Conservation (phyloP, 2,888 invertebrate genomes). For the Minunthozetes semirufus region DNA sequence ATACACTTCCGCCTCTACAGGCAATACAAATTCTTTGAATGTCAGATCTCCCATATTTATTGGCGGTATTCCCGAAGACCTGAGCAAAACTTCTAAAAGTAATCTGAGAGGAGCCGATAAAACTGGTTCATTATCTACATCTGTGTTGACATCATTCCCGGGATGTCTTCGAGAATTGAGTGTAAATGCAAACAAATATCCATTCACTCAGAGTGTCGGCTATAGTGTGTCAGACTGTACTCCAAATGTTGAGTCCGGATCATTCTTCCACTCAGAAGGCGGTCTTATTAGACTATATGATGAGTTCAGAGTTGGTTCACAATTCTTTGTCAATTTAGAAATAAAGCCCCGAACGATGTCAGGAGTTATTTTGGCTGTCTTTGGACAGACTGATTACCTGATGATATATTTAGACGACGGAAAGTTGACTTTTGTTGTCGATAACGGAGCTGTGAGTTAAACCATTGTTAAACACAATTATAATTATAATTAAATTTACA, state of each 20-base stretch:
- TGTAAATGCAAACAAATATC: slow-evolving; percentile 44
- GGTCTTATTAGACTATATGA: slow-evolving; percentile 63
- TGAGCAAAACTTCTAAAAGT: slow-evolving; percentile 49
- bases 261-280: slow-evolving; percentile 68
- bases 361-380: slow-evolving; percentile 77
- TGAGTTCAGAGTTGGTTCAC: slow-evolving; percentile 68
- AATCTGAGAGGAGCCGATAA: slow-evolving; percentile 46
- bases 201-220: slow-evolving; percentile 56
- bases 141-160: slow-evolving; percentile 62
- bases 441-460: slow-evolving; percentile 52
- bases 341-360: slow-evolving; percentile 75
- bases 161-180: slow-evolving; percentile 69
- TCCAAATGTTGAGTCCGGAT: slow-evolving; percentile 67
- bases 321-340: slow-evolving; percentile 71
- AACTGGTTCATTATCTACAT: slow-evolving; percentile 51
- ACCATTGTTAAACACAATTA: background rate
- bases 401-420: slow-evolving; percentile 82
- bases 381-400: slow-evolving; percentile 73
- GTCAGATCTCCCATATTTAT: slow-evolving; percentile 66
- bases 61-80: slow-evolving; percentile 64
- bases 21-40: slow-evolving; percentile 52
- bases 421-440: slow-evolving; percentile 70
- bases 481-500: background rate
- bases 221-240: slow-evolving; percentile 70
- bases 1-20: slow-evolving; percentile 44